Evolutionary conservation across 2,113 vertebrate species (phyloP), one percentile per base, ranked within the genome.

Genomic region (Siniperca chuatsi): DNA sequence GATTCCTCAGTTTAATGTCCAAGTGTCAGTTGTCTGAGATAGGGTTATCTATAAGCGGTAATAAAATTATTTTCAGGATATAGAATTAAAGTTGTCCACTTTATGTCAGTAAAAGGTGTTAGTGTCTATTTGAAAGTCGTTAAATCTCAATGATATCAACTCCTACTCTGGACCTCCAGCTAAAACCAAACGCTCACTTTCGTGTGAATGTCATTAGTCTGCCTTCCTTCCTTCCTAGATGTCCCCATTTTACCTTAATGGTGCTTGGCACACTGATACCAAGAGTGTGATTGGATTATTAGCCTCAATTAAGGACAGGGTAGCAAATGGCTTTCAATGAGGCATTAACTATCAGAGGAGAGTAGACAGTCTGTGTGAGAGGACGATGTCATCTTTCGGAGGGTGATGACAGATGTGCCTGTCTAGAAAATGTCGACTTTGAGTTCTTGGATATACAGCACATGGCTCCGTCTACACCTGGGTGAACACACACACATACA

Each of bases 241-340:
- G 92, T 81, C 54, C 86, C 85, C 85, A 87, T 92, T 93, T 86
- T 61, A 75, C 89, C 89, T 91, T 94, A 91, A 94, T 93, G 91
- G 86, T 46, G 85, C 90, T 86, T 92, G 89, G 88, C 82, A 18
- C 86, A 35, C 83, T 88, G 91, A 90, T 93, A 83, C 85, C 29
- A 61, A 73, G 75, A 92, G 78, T 82, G 86, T 77, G 87, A 92
- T 87, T 87, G 90, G 93, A 90, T 94, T 93, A 94, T 94, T 94
- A 93, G 87, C 90, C 91, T 86, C 92, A 89, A 95, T 95, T 94
- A 94, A 90, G 91, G 89, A 90, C 86, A 88, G 67, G 75, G 73
- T 85, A 75, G 89, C 62, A 89, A 93, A 92, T 92, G 89, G 91
- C 73, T 90, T 90, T 85, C 87, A 93, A 90, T 92, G 90, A 94